Evolutionary conservation across 2,797 vertebrate genomes (phyloP).

Genomic region (Neosalanx taihuensis): DNA sequence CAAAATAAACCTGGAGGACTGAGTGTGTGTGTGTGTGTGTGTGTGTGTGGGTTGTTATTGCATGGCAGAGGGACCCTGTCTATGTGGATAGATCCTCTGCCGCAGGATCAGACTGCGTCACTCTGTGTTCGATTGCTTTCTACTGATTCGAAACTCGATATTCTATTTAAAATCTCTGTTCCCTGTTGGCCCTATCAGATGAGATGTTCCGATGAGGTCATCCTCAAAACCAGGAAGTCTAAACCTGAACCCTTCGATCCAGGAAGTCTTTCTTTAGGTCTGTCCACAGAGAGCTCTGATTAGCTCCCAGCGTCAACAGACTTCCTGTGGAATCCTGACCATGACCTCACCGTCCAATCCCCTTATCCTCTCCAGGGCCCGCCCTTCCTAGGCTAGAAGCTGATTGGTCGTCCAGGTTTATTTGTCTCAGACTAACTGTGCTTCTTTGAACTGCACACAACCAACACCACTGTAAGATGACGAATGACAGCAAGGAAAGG

Average conservation of each 20-base stretch:
- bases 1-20: conserved; percentile 89
- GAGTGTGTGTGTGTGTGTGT: conserved; percentile 8
- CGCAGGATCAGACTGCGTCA: conserved; percentile 36
- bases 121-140: conserved; percentile 28
- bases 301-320: background rate
- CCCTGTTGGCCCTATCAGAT: background rate
- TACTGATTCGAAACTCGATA: background rate
- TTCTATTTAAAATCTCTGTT: conserved; percentile 17
- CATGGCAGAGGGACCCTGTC: conserved; percentile 64
- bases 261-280: conserved; percentile 47
- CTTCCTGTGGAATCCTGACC: background rate
- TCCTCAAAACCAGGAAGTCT: background rate
- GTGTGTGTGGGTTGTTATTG: conserved; percentile 46
- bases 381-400: conserved; percentile 11
- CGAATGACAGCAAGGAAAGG: conserved; percentile 50
- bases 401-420: conserved; percentile 83
- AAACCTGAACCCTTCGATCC: conserved; percentile 37
- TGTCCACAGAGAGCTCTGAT: background rate
- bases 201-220: conserved; percentile 5
- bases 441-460: conserved; percentile 82
- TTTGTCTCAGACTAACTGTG: conserved; percentile 75
- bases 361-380: conserved; percentile 9
- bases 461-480: conserved; percentile 82
- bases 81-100: conserved; percentile 57
- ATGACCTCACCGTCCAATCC: background rate